Evolutionary conservation across 2,888 invertebrate species (phyloP).

Genomic region (Agrilus cyanescens): DNA sequence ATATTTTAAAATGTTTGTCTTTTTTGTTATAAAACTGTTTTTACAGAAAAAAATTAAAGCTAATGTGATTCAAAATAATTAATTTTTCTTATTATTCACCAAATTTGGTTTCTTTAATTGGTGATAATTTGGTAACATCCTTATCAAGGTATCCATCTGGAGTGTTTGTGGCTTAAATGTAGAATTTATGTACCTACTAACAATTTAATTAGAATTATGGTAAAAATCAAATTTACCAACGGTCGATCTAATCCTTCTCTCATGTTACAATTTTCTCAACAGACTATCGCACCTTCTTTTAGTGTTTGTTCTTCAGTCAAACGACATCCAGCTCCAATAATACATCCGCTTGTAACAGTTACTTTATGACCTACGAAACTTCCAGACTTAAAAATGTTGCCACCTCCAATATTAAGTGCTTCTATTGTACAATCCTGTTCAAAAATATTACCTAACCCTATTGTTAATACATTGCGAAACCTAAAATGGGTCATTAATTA

Average conservation of each 20-base stretch:
- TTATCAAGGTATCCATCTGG: conserved; percentile 83
- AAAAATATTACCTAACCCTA: conserved; percentile 90
- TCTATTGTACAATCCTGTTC: conserved; percentile 84
- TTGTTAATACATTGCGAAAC: conserved; percentile 57
- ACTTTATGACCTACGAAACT: conserved; percentile 76
- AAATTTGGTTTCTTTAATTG: conserved; percentile 67
- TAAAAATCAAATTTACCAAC: conserved; percentile 44
- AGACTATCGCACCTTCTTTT: conserved; percentile 81
- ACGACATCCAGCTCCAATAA: conserved; percentile 78
- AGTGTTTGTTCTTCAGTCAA: conserved; percentile 63
- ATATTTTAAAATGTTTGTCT: too few relatives aligned
- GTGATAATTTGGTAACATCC: conserved; percentile 91
- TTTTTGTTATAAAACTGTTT: too few relatives aligned
- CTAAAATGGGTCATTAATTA: too few relatives aligned
- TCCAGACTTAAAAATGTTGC: conserved; percentile 89
- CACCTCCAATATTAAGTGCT: conserved; percentile 78
- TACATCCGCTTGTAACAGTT: conserved; percentile 79
- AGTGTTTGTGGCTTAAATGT: conserved; percentile 60
- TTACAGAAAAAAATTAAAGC: too few relatives aligned
- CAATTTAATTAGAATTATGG: conserved; percentile 9
- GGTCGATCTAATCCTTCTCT: conserved; percentile 81
- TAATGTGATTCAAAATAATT: too few relatives aligned
- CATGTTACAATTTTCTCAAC: conserved; percentile 69
- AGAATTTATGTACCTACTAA: conserved; percentile 7
- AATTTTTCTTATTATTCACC: too few relatives aligned